phyloP scores from a whole-genome alignment of 1,140 invertebrate species.

The Psix sp. region DNA sequence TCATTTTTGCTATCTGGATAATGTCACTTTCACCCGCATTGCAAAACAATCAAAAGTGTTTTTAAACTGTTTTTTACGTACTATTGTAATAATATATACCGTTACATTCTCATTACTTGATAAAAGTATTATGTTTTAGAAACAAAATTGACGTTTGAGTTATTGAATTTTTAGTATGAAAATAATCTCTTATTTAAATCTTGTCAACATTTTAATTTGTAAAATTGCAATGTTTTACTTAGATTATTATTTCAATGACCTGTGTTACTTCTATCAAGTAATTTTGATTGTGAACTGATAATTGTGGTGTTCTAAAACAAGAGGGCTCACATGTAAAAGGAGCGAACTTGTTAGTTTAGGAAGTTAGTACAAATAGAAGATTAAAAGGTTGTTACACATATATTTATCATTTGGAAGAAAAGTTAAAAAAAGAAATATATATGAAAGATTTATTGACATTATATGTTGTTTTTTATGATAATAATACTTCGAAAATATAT shows the following conservation, averaged over 20 bases:
- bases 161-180: neutral
- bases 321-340: slow-evolving; percentile 20
- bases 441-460: slow-evolving; percentile 26
- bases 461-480: slow-evolving; percentile 24
- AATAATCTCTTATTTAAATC: neutral
- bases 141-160: too few species aligned
- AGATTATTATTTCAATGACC: neutral
- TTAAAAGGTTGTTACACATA: slow-evolving; percentile 39
- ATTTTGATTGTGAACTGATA: slow-evolving; percentile 36
- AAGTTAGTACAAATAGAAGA: slow-evolving; percentile 38
- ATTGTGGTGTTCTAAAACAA: slow-evolving; percentile 37
- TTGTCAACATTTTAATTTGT: neutral
- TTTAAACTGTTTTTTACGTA: slow-evolving; percentile 31
- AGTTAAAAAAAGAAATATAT: slow-evolving; percentile 11
- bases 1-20: slow-evolving; percentile 41
- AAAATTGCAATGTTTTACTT: neutral
- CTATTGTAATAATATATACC: slow-evolving; percentile 16
- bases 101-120: slow-evolving; percentile 38
- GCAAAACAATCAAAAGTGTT: slow-evolving; percentile 37
- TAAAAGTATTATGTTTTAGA: slow-evolving; percentile 22
- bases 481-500: slow-evolving; percentile 14
- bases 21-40: slow-evolving; percentile 21
- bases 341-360: slow-evolving; percentile 33
- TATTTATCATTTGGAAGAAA: slow-evolving; percentile 35
- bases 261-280: slow-evolving; percentile 34